Conservation (phyloP, 2,797 vertebrate genomes). For the Lutra lutra region DNA sequence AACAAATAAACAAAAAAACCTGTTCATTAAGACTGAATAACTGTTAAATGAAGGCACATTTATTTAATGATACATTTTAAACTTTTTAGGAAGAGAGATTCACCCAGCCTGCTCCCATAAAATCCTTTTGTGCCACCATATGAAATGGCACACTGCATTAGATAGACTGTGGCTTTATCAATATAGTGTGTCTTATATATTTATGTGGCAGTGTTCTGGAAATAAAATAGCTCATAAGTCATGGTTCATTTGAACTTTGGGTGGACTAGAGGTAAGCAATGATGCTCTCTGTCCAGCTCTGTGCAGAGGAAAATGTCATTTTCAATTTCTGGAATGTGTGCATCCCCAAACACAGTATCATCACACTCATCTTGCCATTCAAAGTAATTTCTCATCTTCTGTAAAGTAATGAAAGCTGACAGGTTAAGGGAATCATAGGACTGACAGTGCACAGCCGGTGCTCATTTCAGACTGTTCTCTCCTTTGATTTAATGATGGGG, state of each 20-base stretch:
- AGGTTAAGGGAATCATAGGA: slow-evolving; percentile 39
- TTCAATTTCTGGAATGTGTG: slow-evolving; percentile 74
- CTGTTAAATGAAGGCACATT: not conserved
- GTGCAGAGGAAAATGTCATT: slow-evolving; percentile 73
- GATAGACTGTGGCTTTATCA: not conserved
- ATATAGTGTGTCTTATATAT: not conserved
- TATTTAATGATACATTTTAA: not conserved
- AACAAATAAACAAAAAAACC: not conserved
- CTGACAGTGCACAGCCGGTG: not conserved
- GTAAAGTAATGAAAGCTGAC: slow-evolving; percentile 65
- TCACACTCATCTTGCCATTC: slow-evolving; percentile 72
- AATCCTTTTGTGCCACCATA: not conserved
- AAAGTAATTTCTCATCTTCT: slow-evolving; percentile 69
- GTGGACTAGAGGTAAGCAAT: slow-evolving; percentile 64
- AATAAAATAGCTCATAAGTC: slow-evolving; percentile 59
- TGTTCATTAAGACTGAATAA: not conserved
- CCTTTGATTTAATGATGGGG: slow-evolving; percentile 41
- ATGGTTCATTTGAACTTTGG: slow-evolving; percentile 47
- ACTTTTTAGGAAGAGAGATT: not conserved
- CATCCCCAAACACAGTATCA: slow-evolving; percentile 52
- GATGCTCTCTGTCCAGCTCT: slow-evolving; percentile 53
- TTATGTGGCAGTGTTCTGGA: slow-evolving; percentile 49
- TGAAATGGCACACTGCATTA: not conserved
- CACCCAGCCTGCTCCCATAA: not conserved
- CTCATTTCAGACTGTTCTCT: slow-evolving; percentile 20